phyloP scores from a whole-genome alignment of 2,888 invertebrate genomes.

The Xiphydria camelus region DNA sequence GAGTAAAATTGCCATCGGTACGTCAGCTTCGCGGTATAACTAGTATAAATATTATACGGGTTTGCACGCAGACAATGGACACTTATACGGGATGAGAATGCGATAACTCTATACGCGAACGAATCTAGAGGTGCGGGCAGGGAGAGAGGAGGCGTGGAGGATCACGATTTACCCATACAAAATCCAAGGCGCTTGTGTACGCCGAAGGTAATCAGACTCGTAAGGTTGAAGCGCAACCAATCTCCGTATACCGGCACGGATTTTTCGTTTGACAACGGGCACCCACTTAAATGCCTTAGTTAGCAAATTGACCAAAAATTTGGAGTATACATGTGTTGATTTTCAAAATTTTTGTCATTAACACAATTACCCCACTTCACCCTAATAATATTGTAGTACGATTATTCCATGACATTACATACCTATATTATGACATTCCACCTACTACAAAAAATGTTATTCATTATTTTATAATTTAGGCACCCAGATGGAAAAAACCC shows the following conservation, averaged over 20 bases:
- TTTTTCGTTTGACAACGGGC: constrained; percentile 25
- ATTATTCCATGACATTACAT: too few relatives aligned
- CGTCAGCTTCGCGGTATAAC: background rate
- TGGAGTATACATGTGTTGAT: too few relatives aligned
- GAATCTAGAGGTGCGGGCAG: constrained; percentile 9
- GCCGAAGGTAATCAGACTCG: constrained; percentile 45
- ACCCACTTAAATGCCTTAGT: too few relatives aligned
- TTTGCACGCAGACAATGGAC: constrained; percentile 41
- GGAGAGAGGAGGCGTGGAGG: constrained; percentile 44
- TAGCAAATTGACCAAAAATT: too few relatives aligned
- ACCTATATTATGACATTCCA: too few relatives aligned
- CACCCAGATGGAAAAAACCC: too few relatives aligned
- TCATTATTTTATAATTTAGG: too few relatives aligned
- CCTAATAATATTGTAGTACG: too few relatives aligned
- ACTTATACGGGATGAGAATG: constrained; percentile 39
- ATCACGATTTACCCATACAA: constrained; percentile 50
- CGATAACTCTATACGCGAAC: constrained; percentile 44
- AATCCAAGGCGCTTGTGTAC: constrained; percentile 34
- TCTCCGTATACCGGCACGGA: constrained; percentile 44
- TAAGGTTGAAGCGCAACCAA: constrained; percentile 47
- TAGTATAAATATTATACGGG: constrained; percentile 24
- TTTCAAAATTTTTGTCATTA: too few relatives aligned
- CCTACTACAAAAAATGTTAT: too few relatives aligned
- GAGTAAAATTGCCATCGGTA: constrained; percentile 1
- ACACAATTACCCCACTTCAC: too few relatives aligned